These are phyloP conservation scores for Sericinus montela DNA, from an alignment of 2,888 invertebrate genomes.

Conservation along the genomic window DNA sequence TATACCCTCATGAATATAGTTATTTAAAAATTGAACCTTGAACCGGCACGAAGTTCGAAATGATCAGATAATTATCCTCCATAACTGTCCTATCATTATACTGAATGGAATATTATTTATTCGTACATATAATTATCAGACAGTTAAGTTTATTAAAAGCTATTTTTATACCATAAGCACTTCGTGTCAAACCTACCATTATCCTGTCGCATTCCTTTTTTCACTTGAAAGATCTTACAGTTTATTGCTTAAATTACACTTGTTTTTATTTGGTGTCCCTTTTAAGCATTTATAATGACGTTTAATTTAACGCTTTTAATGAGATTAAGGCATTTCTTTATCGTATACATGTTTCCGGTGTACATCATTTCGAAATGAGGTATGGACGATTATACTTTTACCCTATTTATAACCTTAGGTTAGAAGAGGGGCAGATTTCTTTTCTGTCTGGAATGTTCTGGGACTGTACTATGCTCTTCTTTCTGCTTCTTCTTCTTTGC, in stretches of 20 bases:
- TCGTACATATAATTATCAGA: neutral
- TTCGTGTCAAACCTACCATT: neutral
- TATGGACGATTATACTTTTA: too few relatives aligned
- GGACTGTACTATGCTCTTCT: too few relatives aligned
- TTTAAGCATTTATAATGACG: neutral
- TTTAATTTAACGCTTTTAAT: neutral
- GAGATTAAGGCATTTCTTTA: neutral
- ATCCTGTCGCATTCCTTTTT: neutral
- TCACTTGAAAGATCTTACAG: neutral
- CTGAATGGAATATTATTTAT: neutral
- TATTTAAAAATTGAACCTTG: neutral
- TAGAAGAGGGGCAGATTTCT: too few relatives aligned
- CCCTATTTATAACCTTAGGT: too few relatives aligned
- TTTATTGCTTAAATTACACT: neutral
- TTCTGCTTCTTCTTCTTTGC: too few relatives aligned
- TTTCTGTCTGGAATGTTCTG: too few relatives aligned
- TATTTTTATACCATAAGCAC: neutral
- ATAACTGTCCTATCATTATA: neutral
- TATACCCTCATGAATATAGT: too few relatives aligned
- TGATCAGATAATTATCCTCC: neutral
- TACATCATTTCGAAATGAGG: neutral
- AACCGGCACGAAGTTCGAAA: neutral
- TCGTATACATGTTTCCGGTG: neutral
- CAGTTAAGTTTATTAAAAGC: neutral
- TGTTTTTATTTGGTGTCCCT: neutral